These are phyloP conservation scores for Amblyopsis hoosieri DNA, from an alignment of 2,797 vertebrate genomes.

Conservation along the genomic window DNA sequence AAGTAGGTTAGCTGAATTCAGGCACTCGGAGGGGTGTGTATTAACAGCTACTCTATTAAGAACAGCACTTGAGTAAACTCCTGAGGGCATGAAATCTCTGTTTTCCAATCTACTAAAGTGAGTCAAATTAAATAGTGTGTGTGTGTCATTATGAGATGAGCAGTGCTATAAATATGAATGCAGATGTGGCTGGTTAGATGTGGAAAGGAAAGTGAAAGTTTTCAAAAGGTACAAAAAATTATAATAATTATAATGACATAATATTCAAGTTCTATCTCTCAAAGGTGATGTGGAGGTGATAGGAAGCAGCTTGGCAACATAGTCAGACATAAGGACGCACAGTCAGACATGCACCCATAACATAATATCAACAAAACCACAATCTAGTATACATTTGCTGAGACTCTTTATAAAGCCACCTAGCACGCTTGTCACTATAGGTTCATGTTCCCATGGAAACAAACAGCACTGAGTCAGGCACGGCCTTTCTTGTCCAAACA, in stretches of 20 bases:
- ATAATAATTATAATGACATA: background rate
- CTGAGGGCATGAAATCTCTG: background rate
- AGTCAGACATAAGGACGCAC: background rate
- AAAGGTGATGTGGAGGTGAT: background rate
- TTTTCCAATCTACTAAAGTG: too few relatives aligned
- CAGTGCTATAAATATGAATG: conserved; percentile 54
- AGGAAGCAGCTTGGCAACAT: background rate
- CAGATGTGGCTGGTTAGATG: conserved; percentile 56
- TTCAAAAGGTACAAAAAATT: conserved; percentile 3
- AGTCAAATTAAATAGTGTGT: too few relatives aligned
- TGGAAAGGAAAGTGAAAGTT: conserved; percentile 19
- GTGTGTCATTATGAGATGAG: conserved; percentile 34
- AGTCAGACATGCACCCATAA: background rate
- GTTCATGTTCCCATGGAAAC: conserved; percentile 71
- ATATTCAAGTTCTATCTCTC: too few relatives aligned
- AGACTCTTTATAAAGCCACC: conserved; percentile 47
- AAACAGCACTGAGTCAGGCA: conserved; percentile 29
- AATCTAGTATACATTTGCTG: conserved; percentile 18
- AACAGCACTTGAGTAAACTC: background rate
- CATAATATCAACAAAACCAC: background rate
- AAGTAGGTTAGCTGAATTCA: too few relatives aligned
- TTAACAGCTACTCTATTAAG: background rate
- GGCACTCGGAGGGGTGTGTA: background rate
- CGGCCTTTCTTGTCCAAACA: conserved; percentile 47
- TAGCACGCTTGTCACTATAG: conserved; percentile 37